Percentiles rank a stretch among this genome's conserved stretches.
These are phyloP conservation scores for Drosophila suboccidentalis DNA, from an alignment of 2,888 invertebrate species.

Conservation along the genomic window DNA sequence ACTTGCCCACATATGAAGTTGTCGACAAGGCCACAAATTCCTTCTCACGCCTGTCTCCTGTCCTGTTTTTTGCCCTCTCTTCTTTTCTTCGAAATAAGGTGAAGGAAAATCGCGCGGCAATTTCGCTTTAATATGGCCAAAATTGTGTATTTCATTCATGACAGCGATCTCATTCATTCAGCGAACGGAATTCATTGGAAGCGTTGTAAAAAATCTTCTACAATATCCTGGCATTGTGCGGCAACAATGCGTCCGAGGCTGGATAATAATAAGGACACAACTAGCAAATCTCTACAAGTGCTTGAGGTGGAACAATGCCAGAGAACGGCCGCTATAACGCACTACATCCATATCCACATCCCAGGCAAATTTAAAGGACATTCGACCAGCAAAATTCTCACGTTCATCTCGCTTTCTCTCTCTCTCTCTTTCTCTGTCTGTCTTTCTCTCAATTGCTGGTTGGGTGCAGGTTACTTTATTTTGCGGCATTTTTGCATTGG, in stretches of 20 bases:
- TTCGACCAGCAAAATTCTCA: slow-evolving; percentile 67
- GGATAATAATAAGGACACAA: slow-evolving; percentile 78
- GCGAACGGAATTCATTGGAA: slow-evolving; percentile 61
- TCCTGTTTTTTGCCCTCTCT: slow-evolving; percentile 7
- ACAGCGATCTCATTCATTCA: slow-evolving; percentile 50
- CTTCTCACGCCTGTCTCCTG: slow-evolving; percentile 68
- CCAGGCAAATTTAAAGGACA: slow-evolving; percentile 75
- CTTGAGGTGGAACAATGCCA: slow-evolving; percentile 65
- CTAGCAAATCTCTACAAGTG: slow-evolving; percentile 73
- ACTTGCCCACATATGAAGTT: slow-evolving; percentile 58
- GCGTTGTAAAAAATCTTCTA: slow-evolving; percentile 47
- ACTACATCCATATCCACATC: slow-evolving; percentile 17
- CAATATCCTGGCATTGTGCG: slow-evolving; percentile 48
- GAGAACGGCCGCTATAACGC: slow-evolving; percentile 40
- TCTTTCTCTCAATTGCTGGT: slow-evolving; percentile 13
- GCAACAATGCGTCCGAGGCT: slow-evolving; percentile 61
- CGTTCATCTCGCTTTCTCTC: slow-evolving; percentile 53
- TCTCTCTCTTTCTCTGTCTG: slow-evolving; percentile 11
- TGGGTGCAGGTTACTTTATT: slow-evolving; percentile 49
- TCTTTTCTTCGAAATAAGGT: not conserved
- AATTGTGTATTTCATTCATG: slow-evolving; percentile 55
- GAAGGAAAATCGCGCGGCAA: slow-evolving; percentile 50
- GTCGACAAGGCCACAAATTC: slow-evolving; percentile 60
- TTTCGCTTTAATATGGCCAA: slow-evolving; percentile 54
- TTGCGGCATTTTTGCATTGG: slow-evolving; percentile 54